Base-by-base conservation (phyloP, 1,140 invertebrate genomes). In the Cepaea nemoralis region DNA sequence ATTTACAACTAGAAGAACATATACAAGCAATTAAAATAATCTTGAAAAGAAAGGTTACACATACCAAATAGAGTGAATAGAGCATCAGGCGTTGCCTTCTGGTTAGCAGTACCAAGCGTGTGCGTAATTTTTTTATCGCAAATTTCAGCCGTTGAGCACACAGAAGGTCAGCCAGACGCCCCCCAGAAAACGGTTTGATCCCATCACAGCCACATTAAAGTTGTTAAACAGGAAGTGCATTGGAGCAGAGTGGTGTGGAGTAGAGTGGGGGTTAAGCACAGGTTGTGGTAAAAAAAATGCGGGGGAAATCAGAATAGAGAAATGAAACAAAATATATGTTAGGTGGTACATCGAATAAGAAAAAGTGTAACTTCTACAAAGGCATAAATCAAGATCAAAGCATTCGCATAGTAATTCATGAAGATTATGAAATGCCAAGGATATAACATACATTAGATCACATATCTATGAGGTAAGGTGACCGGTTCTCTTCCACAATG, bases 11-110 rank as follows among this genome's bases (percentile, higher is more conserved):
- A 48, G 19, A 48, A 48, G 19, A 48, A 48, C 19, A 19, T 48
- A 8, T 48, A 48, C 45, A 48, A 19, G 45, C 45, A 55, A 55
- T 22, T 55, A 22, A 55, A 55, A 55, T 55, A 55, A 22, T 22
- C 3, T 12, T 55, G 50, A 55, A 22, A 6, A 3, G n/a, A 22
- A 55, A 55, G 22, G 14, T 55, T 55, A 5, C 50, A 99, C 98
- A 95, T 99, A 99, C 98, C 99, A 96, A 99, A 99, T 95, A 99
- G 97, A 96, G 98, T 99, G 98, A 99, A 99, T 94, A 99, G 97
- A 96, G 97, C 98, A 94, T 99, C 99, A 95, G 98, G 97, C 94
- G 97, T 99, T 95, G 99, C 97, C 95, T 97, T 98, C 98, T 99
- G 94, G 92, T 87, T 83, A 88, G 83, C 82, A 85, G 84, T 82